phyloP scores from a whole-genome alignment of 1,140 invertebrate genomes.

The Phenacoccus solenopsis region DNA sequence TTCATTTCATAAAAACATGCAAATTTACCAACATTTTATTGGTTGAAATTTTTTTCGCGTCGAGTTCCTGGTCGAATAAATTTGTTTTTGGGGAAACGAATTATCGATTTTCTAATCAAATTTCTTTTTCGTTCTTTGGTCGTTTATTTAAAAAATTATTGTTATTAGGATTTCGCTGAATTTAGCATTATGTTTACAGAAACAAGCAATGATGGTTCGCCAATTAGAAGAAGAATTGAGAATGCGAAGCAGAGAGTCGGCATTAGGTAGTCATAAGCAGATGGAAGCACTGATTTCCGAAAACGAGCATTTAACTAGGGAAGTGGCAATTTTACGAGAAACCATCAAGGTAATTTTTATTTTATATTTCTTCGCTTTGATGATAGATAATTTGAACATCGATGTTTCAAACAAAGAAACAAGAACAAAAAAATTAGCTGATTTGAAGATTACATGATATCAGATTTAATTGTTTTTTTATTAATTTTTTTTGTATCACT shows the following conservation, averaged over 20 bases:
- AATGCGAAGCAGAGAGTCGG: constrained; percentile 69
- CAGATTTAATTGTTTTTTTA: too few species aligned
- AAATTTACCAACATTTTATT: too few species aligned
- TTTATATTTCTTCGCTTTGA: too few species aligned
- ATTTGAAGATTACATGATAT: too few species aligned
- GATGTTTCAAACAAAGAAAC: too few species aligned
- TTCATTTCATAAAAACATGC: too few species aligned
- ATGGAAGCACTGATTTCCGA: constrained; percentile 83
- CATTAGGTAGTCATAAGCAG: constrained; percentile 79
- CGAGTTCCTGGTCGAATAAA: background rate
- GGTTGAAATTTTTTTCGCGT: background rate
- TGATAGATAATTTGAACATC: too few species aligned
- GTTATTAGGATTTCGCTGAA: background rate
- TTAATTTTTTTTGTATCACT: too few species aligned
- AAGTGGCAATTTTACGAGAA: constrained; percentile 86
- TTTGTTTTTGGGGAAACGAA: too few species aligned
- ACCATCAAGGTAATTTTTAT: constrained; percentile 79
- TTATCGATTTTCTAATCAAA: too few species aligned
- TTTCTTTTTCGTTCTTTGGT: background rate
- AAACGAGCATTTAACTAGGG: constrained; percentile 87
- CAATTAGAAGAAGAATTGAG: constrained; percentile 85
- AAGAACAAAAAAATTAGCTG: too few species aligned
- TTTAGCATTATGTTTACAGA: constrained; percentile 47
- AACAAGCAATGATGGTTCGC: constrained; percentile 87
- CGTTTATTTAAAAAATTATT: background rate